Base-by-base conservation (phyloP, 2,888 invertebrate genomes). In the Heliconius ismenius region DNA sequence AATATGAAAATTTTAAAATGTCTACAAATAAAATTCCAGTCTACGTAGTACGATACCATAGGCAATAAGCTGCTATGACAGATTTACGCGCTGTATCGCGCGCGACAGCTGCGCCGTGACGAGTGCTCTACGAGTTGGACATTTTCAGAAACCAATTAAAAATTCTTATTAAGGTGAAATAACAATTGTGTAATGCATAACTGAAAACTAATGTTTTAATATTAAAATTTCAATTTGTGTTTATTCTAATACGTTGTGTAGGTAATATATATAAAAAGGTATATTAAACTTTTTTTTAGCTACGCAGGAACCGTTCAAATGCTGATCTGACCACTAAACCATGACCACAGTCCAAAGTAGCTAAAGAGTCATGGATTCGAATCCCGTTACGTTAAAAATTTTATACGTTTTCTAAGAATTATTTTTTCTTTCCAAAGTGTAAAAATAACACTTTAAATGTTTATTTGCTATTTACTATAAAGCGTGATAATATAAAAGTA, bases 131-230 rank as follows among this genome's bases (percentile, higher is more conserved):
- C 85, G 86, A 18, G 49, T 18, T 82, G 84, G 83, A 81, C 81
- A 81, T 86, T 87, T 86, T 86, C 83, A 83, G 80, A 83, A 84
- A 84, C 80, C 85, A 84, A 84, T 85, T 84, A 83, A 82, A 78
- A 72, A 75, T 70, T 68, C 28, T 28, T 67, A 36, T 24, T 9
- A 18, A 18, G 7, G 24, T 58, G 4, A 58, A 70, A n/a, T 11
- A 24, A 24, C 3, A 39, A 36, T n/a, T 1, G n/a, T 36, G 32
- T 65, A 36, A 13, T 24, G 4, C 15, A 67, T 9, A 67, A 43
- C 15, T 24, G 24, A 65, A 67, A 15, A 24, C n/a, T 49, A 18
- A 49, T 49, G 49, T 49, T 49, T 67, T 39, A 24, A 43, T 67
- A 67, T 43, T 67, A 15, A 67, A 65, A 6, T 39, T 39, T 39